These are phyloP conservation scores for Agrochola lychnidis DNA, from an alignment of 2,888 invertebrate species.

Conservation along the genomic window DNA sequence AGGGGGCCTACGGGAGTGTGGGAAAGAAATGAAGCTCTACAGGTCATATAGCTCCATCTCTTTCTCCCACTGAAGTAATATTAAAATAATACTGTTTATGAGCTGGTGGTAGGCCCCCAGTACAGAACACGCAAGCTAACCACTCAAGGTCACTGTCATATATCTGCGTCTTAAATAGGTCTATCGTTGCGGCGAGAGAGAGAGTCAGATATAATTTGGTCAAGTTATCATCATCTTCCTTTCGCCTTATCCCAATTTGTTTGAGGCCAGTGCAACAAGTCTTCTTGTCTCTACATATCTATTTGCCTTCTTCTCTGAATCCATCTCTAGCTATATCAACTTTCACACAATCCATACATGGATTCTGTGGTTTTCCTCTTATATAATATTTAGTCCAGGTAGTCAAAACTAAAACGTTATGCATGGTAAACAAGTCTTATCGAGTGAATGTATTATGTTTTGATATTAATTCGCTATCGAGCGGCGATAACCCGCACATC, in stretches of 20 bases:
- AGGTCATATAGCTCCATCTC: too few species aligned
- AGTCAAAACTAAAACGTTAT: conserved; percentile 32
- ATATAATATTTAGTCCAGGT: conserved; percentile 38
- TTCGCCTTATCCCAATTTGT: background rate
- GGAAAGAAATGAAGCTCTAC: too few species aligned
- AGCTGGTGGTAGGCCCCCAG: too few species aligned
- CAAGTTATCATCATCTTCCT: conserved; percentile 1
- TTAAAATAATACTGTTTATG: too few species aligned
- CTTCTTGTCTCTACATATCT: background rate
- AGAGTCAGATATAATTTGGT: background rate
- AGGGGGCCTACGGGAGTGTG: too few species aligned
- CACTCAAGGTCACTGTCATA: too few species aligned
- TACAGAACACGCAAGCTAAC: too few species aligned
- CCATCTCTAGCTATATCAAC: background rate
- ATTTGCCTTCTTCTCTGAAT: background rate
- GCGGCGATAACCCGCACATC: conserved; percentile 59
- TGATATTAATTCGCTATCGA: conserved; percentile 62
- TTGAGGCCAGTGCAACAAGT: too few species aligned
- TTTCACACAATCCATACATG: background rate
- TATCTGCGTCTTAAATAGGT: background rate
- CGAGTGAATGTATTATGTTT: conserved; percentile 60
- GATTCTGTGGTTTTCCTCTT: background rate
- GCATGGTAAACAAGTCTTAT: conserved; percentile 65
- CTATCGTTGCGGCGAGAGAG: background rate
- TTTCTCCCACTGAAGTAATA: too few species aligned